Evolutionary conservation across 2,113 vertebrate genomes (phyloP), one percentile per base, ranked within the genome.

Genomic region (Aphyosemion australe): DNA sequence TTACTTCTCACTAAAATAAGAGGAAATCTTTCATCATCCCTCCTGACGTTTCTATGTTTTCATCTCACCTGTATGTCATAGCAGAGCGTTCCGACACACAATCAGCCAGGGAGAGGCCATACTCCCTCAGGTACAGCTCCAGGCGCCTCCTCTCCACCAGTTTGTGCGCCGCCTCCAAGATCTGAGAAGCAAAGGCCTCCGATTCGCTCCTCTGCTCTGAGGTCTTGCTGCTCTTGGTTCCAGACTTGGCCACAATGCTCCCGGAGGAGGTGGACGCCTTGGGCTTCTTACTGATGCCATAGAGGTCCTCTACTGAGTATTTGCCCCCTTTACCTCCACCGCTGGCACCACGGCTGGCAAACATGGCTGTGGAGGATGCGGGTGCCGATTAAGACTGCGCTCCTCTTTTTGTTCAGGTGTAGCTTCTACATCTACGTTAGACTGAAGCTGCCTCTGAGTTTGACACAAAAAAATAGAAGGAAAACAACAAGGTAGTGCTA

Each of bases 241-340:
- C 82, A 31, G 83, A 49, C 74, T 89, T 81, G 49, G 80, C 65
- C 41, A 61, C 79, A 0, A 84, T 80, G 16, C 77, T 79, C 59
- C 84, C 84, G 0, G 86, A 80, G 43, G 87, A 88, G 47, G 86
- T 84, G 0, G 87, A 89, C 0, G 91, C 80, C 79, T 93, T 93
- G 41, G 90, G 90, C 75, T 94, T 95, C 87, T 92, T 93, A 20
- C 84, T 91, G 79, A 93, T 88, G 77, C 93, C 93, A 20, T 94
- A 94, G n/a, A 94, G 82, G 51, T 94, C 94, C 52, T 95, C 94
- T 72, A 94, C 91, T 0, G 91, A 93, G 79, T 92, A 92, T 78
- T 93, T 94, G 2, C 91, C 91, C 13, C 91, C 92, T 49, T 92
- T 94, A 0, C 88, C 90, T 34, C 91, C 87, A 26, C 91, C 91